A percentile compares a stretch with the other conserved stretches of the same genome.
Conservation (phyloP, 2,797 vertebrate genomes). For the Pygocentrus nattereri region DNA sequence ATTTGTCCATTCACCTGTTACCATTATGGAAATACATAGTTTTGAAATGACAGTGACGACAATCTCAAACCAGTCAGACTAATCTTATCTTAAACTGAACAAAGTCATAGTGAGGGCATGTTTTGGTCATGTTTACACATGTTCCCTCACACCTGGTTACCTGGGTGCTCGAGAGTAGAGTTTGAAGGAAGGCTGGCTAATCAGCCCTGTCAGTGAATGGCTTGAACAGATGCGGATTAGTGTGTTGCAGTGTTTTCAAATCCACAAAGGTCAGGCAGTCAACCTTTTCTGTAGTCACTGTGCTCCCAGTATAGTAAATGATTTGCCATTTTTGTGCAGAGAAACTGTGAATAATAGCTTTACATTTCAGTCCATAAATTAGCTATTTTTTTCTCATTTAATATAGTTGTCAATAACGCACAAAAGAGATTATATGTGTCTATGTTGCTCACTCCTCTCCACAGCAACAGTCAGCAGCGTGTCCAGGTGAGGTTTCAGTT, state of each 20-base stretch:
- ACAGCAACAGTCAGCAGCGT: constrained; percentile 72
- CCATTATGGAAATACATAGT: background rate
- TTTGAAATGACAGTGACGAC: background rate
- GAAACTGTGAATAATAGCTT: background rate
- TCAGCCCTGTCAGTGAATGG: constrained; percentile 45
- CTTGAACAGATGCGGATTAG: constrained; percentile 67
- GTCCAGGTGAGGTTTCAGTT: constrained; percentile 78
- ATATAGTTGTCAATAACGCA: constrained; percentile 1
- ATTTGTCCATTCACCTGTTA: background rate
- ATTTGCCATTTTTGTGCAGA: background rate
- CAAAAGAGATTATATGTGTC: background rate
- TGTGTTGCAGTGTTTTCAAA: constrained; percentile 48
- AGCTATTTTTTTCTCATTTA: background rate
- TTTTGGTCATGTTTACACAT: constrained; percentile 36
- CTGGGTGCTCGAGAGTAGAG: constrained; percentile 19
- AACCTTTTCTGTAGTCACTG: background rate
- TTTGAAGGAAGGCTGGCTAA: constrained; percentile 42
- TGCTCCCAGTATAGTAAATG: background rate
- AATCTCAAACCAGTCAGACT: constrained; percentile 7
- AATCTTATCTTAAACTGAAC: constrained; percentile 2
- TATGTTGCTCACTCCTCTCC: constrained; percentile 73
- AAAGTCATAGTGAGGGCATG: background rate
- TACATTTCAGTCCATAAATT: no score
- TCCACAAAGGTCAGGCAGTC: constrained; percentile 53
- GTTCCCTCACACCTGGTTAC: constrained; percentile 27